Evolutionary conservation across 2,113 vertebrate species (phyloP).

Genomic region (Myocastor coypus): DNA sequence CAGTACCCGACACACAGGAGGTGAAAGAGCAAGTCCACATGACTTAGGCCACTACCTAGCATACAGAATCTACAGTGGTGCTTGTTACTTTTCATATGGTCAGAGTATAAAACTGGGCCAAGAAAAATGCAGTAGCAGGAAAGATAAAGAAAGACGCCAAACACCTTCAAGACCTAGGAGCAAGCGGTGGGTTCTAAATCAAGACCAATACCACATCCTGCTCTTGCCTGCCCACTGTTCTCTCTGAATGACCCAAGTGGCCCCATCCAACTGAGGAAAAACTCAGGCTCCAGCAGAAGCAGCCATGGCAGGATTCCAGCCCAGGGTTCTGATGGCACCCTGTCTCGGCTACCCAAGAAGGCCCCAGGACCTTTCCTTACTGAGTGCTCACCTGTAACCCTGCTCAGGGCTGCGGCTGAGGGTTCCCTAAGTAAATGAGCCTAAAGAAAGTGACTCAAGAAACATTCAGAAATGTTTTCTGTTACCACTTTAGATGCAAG

Average conservation of each 20-base stretch:
- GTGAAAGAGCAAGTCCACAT: background rate
- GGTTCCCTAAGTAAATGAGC: background rate
- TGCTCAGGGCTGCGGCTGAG: background rate
- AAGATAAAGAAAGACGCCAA: background rate
- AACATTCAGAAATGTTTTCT: background rate
- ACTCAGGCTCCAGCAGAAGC: background rate
- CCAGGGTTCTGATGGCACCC: background rate
- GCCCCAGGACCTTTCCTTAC: background rate
- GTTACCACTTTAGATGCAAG: background rate
- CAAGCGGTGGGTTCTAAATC: background rate
- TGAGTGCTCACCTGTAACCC: background rate
- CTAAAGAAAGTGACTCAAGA: background rate
- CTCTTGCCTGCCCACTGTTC: background rate
- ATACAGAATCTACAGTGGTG: fast-evolving
- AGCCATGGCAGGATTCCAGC: background rate
- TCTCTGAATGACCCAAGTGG: background rate
- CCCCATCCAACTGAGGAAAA: background rate
- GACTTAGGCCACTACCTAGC: background rate
- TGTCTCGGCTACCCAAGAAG: background rate
- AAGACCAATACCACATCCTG: fast-evolving
- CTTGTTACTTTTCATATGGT: background rate
- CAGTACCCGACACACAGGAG: background rate
- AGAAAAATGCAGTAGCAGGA: background rate
- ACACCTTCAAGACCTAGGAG: background rate
- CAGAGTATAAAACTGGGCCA: background rate